These are phyloP conservation scores for Zalophus californianus DNA, from an alignment of 2,797 vertebrate species.

Conservation along the genomic window DNA sequence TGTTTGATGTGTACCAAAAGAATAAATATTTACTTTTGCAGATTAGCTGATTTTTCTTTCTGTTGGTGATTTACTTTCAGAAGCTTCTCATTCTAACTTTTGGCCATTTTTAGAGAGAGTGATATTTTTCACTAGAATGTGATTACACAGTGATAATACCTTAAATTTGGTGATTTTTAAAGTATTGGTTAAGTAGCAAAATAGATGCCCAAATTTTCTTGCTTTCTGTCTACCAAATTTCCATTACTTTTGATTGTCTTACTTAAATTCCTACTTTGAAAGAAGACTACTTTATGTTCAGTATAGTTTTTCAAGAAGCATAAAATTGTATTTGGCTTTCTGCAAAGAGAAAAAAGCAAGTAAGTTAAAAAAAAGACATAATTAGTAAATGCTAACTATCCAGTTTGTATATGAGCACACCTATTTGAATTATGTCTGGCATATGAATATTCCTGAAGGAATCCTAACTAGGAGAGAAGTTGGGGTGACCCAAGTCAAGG, in stretches of 20 bases:
- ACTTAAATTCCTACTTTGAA: slow-evolving; percentile 42
- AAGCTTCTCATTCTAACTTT: slow-evolving; percentile 56
- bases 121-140: slow-evolving; percentile 11
- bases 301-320: background rate
- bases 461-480: background rate
- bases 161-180: slow-evolving; percentile 26
- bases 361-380: too few relatives aligned
- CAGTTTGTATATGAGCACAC: background rate
- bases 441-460: background rate
- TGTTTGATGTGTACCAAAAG: slow-evolving; percentile 64
- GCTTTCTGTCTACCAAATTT: slow-evolving; percentile 13
- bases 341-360: background rate
- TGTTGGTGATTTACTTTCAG: slow-evolving; percentile 64
- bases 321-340: background rate
- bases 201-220: slow-evolving; percentile 22
- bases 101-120: background rate
- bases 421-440: background rate
- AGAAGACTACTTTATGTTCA: background rate
- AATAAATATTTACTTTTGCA: slow-evolving; percentile 61
- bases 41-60: slow-evolving; percentile 64
- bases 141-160: slow-evolving; percentile 14
- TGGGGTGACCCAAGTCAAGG: background rate
- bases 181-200: slow-evolving; percentile 11
- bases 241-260: slow-evolving; percentile 13
- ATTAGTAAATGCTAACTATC: slow-evolving; percentile 2